phyloP scores from a whole-genome alignment of 2,888 invertebrate genomes.

The Ectemnius lituratus region DNA sequence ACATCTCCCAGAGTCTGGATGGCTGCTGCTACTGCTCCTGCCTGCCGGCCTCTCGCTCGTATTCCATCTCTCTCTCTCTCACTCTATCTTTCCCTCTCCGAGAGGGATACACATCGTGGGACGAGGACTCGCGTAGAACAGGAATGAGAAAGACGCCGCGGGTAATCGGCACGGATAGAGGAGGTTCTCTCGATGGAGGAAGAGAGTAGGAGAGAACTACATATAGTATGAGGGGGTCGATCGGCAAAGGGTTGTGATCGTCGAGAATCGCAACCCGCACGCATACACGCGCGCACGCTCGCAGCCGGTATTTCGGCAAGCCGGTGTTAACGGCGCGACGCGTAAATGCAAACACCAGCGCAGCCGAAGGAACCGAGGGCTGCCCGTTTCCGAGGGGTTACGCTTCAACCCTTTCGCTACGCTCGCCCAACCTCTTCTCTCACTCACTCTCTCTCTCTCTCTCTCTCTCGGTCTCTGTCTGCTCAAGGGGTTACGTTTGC shows the following conservation, averaged over 20 bases:
- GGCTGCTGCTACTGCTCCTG: conserved; percentile 54
- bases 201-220: conserved; percentile 2
- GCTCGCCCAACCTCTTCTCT: not conserved
- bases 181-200: conserved; percentile 25
- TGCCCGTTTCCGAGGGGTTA: conserved; percentile 1
- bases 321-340: conserved; percentile 61
- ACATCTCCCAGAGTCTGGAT: conserved; percentile 65
- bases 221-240: conserved; percentile 24
- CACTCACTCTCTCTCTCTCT: no score
- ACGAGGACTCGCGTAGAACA: not conserved
- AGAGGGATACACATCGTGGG: conserved; percentile 27
- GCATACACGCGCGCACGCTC: conserved; percentile 53
- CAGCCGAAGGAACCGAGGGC: conserved; percentile 25
- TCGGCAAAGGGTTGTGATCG: conserved; percentile 45
- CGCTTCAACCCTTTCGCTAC: conserved; percentile 2
- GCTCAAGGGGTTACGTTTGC: no score
- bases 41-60: conserved; percentile 2
- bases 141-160: conserved; percentile 20
- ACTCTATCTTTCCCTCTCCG: not conserved
- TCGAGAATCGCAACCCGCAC: conserved; percentile 57
- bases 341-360: conserved; percentile 63
- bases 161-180: conserved; percentile 4
- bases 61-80: not conserved
- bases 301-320: conserved; percentile 62
- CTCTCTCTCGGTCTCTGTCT: no score